These are phyloP conservation scores for Camelus dromedarius DNA, from an alignment of 2,113 vertebrate species.

Conservation along the genomic window DNA sequence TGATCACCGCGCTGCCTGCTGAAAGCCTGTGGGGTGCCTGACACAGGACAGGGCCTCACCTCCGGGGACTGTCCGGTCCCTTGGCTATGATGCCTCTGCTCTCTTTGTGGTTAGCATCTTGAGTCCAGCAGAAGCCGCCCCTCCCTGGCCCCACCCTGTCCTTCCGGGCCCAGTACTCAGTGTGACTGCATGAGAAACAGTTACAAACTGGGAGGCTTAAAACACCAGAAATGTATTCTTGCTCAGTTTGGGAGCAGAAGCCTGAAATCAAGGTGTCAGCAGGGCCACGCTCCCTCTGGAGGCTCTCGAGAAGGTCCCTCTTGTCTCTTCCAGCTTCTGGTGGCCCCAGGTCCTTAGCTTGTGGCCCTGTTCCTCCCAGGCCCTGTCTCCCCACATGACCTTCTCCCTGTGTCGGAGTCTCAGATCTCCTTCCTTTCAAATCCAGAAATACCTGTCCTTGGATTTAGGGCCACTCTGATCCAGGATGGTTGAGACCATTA, in stretches of 20 bases:
- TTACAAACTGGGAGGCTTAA: neutral
- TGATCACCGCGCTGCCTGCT: neutral
- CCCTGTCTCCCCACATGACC: neutral
- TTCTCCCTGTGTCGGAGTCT: neutral
- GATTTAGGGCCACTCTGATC: neutral
- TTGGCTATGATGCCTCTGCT: too few species aligned
- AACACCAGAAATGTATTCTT: neutral
- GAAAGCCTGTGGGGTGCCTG: fast-evolving
- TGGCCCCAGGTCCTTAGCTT: neutral
- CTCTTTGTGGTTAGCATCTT: neutral
- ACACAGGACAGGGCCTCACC: neutral
- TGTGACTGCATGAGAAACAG: neutral
- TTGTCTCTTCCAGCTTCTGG: neutral
- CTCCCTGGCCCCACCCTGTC: neutral
- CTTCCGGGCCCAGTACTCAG: neutral
- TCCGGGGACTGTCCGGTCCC: neutral
- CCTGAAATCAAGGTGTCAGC: neutral
- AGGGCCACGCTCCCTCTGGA: too few species aligned
- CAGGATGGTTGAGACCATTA: neutral
- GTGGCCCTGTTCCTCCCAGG: neutral
- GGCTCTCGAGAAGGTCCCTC: too few species aligned
- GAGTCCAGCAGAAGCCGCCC: too few species aligned
- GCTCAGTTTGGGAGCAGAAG: neutral
- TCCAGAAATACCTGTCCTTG: neutral
- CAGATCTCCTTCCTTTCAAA: neutral